phyloP scores from a whole-genome alignment of 2,113 vertebrate species.

The Larimichthys polyactis region DNA sequence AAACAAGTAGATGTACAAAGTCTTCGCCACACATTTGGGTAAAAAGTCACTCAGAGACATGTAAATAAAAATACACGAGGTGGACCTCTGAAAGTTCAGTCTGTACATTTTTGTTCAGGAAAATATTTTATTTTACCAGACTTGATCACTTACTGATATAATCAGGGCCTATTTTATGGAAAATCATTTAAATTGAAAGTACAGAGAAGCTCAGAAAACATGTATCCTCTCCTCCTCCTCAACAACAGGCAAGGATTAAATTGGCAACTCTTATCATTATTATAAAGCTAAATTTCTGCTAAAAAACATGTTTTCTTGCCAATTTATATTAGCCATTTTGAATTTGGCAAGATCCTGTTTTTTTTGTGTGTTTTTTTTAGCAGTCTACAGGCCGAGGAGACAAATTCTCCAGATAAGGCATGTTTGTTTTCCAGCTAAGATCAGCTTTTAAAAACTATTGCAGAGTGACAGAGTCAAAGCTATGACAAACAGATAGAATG shows the following conservation, averaged over 20 bases:
- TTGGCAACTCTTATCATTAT: not conserved
- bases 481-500: not conserved
- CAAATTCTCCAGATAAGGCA: not conserved
- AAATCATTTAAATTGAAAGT: not conserved
- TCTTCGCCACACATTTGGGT: slow-evolving; percentile 58
- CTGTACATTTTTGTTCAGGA: not conserved
- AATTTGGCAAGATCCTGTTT: not conserved
- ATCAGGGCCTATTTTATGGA: not conserved
- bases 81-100: not conserved
- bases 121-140: not conserved
- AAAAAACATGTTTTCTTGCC: not conserved
- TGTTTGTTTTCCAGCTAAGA: not conserved
- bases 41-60: slow-evolving; percentile 52
- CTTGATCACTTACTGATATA: no score
- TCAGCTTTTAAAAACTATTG: slow-evolving; percentile 1
- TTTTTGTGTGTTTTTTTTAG: not conserved
- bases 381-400: not conserved
- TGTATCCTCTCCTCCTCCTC: not conserved
- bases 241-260: not conserved
- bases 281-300: not conserved
- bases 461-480: slow-evolving; percentile 8
- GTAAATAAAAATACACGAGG: slow-evolving; percentile 40
- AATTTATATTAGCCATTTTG: not conserved
- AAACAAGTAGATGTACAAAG: slow-evolving; percentile 68
- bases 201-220: not conserved